phyloP scores from a whole-genome alignment of 2,113 vertebrate genomes.

The Zosterops lateralis region DNA sequence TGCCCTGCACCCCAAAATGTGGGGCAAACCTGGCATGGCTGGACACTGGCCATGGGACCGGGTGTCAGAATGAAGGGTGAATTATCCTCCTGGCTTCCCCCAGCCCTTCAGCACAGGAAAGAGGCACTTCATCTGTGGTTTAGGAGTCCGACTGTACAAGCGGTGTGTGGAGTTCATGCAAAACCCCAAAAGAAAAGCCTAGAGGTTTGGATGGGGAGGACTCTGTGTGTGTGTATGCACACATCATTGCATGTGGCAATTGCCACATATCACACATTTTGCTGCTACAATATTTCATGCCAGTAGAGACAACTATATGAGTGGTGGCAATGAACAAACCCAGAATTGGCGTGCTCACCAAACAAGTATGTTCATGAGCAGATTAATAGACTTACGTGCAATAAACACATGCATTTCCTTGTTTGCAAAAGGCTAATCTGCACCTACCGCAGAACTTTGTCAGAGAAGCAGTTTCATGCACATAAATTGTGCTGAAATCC shows the following conservation, averaged over 20 bases:
- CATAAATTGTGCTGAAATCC: not conserved
- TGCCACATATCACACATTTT: not conserved
- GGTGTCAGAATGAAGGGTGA: not conserved
- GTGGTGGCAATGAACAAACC: not conserved
- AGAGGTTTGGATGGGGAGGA: not conserved
- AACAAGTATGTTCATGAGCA: slow-evolving; percentile 5
- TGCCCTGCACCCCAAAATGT: rapidly evolving
- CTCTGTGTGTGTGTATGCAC: not conserved
- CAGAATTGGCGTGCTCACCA: not conserved
- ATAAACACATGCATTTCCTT: not conserved
- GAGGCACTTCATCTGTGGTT: rapidly evolving
- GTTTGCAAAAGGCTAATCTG: not conserved
- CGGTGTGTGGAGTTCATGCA: not conserved
- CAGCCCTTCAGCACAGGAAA: not conserved
- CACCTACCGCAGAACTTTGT: slow-evolving; percentile 31
- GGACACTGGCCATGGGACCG: rapidly evolving
- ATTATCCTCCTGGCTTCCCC: not conserved
- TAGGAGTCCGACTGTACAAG: not conserved
- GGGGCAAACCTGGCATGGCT: not conserved
- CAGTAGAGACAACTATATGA: not conserved
- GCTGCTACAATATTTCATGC: not conserved
- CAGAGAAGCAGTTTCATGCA: not conserved
- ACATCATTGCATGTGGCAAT: not conserved
- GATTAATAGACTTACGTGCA: not conserved
- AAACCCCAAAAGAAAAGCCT: not conserved